Conservation (phyloP, 2,113 vertebrate species). For the Sylvietta virens region DNA sequence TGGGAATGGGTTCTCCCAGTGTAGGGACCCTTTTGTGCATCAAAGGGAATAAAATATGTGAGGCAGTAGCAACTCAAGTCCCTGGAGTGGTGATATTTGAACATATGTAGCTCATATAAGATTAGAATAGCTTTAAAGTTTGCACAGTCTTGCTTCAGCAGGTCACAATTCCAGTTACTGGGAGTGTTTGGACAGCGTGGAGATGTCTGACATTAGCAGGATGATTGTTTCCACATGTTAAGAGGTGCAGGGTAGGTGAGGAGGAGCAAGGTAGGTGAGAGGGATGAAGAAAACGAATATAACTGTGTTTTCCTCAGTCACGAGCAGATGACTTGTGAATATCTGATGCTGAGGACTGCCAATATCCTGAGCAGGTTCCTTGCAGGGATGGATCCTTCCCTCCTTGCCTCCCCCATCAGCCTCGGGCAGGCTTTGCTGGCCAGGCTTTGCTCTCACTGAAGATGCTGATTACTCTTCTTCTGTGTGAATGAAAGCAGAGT, state of each 20-base stretch:
- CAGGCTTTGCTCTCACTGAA: neutral
- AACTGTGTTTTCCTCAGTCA: neutral
- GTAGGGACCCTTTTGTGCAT: neutral
- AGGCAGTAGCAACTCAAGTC: neutral
- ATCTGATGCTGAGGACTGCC: neutral
- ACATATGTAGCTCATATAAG: neutral
- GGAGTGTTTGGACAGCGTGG: neutral
- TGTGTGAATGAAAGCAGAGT: neutral
- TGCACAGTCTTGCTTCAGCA: neutral
- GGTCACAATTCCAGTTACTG: neutral
- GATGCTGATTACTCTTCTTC: neutral
- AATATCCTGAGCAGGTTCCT: neutral
- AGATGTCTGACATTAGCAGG: neutral
- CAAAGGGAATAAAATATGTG: neutral
- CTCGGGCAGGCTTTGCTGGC: neutral
- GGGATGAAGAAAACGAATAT: neutral
- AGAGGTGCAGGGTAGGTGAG: neutral
- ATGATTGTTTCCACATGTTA: neutral
- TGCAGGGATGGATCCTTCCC: neutral
- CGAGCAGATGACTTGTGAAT: neutral
- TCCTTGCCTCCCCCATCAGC: neutral
- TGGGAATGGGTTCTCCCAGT: neutral
- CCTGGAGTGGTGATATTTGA: neutral
- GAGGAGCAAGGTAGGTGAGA: neutral
- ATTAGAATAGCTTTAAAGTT: neutral